Percentiles rank a stretch among this genome's conserved stretches.
Evolutionary conservation across 2,113 vertebrate genomes (phyloP).

Genomic region (Chlorodrepanis virens): DNA sequence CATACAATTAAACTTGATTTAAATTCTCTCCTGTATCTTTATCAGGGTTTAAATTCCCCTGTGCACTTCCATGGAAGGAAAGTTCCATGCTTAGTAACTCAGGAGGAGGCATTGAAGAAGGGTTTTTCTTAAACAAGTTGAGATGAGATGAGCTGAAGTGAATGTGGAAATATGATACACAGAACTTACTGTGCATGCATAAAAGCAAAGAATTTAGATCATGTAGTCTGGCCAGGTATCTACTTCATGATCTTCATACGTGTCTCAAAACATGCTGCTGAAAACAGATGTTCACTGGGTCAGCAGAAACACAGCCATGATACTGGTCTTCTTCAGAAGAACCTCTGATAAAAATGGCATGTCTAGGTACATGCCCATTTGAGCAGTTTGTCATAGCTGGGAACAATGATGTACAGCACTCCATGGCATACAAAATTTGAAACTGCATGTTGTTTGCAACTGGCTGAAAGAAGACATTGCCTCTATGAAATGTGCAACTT

Average conservation of each 20-base stretch:
- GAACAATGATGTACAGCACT: not conserved
- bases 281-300: not conserved
- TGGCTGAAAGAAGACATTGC: not conserved
- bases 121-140: not conserved
- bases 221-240: not conserved
- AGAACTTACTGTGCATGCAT: not conserved
- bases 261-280: not conserved
- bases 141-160: not conserved
- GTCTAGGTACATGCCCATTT: not conserved
- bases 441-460: not conserved
- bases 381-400: not conserved
- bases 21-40: not conserved
- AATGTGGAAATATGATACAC: not conserved
- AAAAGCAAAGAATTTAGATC: not conserved
- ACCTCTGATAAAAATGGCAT: not conserved
- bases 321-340: not conserved
- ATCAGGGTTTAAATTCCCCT: not conserved
- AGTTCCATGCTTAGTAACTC: not conserved
- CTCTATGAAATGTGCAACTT: not conserved
- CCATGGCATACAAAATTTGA: not conserved
- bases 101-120: not conserved
- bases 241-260: not conserved
- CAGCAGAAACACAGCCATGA: not conserved
- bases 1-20: not conserved
- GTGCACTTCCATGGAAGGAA: not conserved